Conservation (phyloP, 2,888 invertebrate species). For the Clivina fossor region DNA sequence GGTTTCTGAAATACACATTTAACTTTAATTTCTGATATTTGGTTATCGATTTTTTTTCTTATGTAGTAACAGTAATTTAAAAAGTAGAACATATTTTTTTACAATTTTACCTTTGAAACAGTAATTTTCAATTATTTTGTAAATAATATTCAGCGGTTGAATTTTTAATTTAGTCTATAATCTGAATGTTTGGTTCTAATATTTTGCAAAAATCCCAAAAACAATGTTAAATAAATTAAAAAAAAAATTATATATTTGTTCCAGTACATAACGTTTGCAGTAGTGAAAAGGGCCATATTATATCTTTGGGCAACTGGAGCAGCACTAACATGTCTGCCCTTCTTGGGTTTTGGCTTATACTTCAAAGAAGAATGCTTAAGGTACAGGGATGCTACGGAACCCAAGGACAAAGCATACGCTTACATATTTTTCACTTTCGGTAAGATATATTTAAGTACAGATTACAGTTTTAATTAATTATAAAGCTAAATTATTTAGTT, state of each 20-base stretch:
- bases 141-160: too few species aligned
- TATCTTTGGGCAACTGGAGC: constrained; percentile 70
- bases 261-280: constrained; percentile 79
- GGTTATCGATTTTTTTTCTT: constrained; percentile 1
- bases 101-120: too few species aligned
- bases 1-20: too few species aligned
- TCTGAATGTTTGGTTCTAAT: too few species aligned
- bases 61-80: too few species aligned
- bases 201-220: too few species aligned
- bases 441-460: constrained; percentile 54
- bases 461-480: background rate
- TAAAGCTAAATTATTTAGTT: background rate
- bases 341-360: constrained; percentile 74
- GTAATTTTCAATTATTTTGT: too few species aligned
- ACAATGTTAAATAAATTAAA: too few species aligned
- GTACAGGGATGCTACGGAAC: constrained; percentile 68
- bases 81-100: too few species aligned
- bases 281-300: constrained; percentile 71
- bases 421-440: constrained; percentile 76
- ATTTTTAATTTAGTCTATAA: too few species aligned
- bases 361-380: constrained; percentile 67
- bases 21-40: background rate
- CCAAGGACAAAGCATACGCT: constrained; percentile 71
- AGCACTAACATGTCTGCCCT: constrained; percentile 72
- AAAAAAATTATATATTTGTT: constrained; percentile 46